phyloP scores from a whole-genome alignment of 2,888 invertebrate species.

The Ferrisia virgata region DNA sequence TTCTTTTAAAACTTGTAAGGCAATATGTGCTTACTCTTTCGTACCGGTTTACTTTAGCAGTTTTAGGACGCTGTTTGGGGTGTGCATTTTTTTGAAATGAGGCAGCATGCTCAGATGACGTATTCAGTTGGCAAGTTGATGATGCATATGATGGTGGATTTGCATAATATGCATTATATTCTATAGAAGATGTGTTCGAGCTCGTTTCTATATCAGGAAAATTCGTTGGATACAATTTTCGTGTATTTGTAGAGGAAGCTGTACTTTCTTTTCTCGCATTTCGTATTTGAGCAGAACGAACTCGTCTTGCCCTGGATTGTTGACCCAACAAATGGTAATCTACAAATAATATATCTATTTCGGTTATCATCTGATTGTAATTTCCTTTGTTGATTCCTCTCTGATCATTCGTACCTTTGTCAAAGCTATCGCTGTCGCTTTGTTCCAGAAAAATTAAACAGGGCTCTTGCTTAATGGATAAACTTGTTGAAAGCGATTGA shows the following conservation, averaged over 20 bases:
- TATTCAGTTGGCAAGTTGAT: conserved; percentile 48
- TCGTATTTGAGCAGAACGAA: conserved; percentile 53
- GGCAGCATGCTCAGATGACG: conserved; percentile 51
- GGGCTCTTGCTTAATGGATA: conserved; percentile 21
- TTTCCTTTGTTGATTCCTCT: background rate
- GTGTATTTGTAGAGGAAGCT: conserved; percentile 43
- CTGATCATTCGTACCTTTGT: conserved; percentile 1
- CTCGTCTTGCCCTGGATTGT: conserved; percentile 53
- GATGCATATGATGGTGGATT: conserved; percentile 48
- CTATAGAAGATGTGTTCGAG: conserved; percentile 49
- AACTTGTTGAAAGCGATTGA: background rate
- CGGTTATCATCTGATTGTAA: no score
- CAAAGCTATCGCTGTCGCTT: conserved; percentile 58
- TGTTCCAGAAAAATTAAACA: conserved; percentile 53
- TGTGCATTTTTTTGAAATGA: conserved; percentile 49
- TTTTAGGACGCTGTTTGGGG: conserved; percentile 50
- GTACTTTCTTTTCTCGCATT: conserved; percentile 41
- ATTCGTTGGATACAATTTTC: conserved; percentile 48
- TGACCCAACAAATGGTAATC: conserved; percentile 31
- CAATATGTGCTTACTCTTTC: background rate
- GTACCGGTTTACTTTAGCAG: conserved; percentile 53
- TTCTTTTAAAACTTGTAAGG: background rate
- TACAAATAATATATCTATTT: background rate
- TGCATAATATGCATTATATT: conserved; percentile 47
- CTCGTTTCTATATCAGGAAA: conserved; percentile 47